phyloP scores from a whole-genome alignment of 64 coral and sea anemone genomes.

The Montipora capricornis region DNA sequence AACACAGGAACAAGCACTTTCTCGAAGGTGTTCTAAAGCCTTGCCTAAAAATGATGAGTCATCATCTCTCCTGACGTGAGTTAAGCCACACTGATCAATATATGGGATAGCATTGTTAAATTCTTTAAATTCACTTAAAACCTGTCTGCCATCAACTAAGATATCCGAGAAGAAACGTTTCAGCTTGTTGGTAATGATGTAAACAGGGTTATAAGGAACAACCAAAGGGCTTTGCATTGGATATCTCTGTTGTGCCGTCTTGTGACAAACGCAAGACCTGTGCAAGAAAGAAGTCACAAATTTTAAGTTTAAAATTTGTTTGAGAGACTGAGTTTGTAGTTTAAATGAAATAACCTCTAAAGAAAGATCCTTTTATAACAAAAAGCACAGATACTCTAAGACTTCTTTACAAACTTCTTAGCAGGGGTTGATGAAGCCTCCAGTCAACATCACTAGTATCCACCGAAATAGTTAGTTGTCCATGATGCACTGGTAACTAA shows the following conservation, averaged over 20 bases:
- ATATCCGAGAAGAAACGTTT: constrained; percentile 17
- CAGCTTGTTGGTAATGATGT: neutral
- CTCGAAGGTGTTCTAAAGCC: neutral
- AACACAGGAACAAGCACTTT: constrained; percentile 39
- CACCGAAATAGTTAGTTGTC: too few relatives aligned
- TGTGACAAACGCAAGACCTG: neutral
- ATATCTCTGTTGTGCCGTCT: neutral
- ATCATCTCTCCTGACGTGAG: neutral
- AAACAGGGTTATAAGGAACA: constrained; percentile 18
- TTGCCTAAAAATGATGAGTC: neutral
- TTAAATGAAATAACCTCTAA: too few relatives aligned
- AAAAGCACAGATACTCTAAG: too few relatives aligned
- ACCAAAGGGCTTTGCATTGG: neutral
- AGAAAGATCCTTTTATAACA: too few relatives aligned
- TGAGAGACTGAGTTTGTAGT: too few relatives aligned
- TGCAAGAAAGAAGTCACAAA: neutral
- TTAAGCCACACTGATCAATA: neutral
- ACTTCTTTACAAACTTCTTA: too few relatives aligned
- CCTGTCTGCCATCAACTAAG: neutral
- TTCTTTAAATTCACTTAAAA: neutral
- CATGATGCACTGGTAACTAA: too few relatives aligned
- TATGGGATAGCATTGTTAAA: neutral
- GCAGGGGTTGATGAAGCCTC: too few relatives aligned
- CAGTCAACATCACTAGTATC: too few relatives aligned
- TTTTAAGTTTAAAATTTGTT: too few relatives aligned